These are phyloP conservation scores for Lithobius niger DNA, from an alignment of 1,140 invertebrate genomes.

Conservation along the genomic window DNA sequence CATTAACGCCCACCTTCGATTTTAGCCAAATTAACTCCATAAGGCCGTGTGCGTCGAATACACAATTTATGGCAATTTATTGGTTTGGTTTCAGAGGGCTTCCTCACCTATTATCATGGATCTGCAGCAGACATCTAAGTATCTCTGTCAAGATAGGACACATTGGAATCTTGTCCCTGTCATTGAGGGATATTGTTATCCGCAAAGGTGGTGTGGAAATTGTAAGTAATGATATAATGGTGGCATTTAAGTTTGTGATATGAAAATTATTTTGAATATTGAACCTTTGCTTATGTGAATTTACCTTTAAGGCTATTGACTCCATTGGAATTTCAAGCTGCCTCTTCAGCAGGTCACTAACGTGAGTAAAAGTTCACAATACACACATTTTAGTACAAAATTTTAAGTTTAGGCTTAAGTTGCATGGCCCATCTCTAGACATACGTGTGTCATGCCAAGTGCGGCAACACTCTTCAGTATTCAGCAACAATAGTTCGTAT, in stretches of 20 bases:
- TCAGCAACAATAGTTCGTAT: no score
- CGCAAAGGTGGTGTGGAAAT: conserved; percentile 50
- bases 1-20: no score
- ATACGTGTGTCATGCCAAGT: no score
- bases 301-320: conserved; percentile 57
- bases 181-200: conserved; percentile 47
- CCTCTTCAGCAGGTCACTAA: conserved; percentile 59
- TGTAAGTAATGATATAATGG: conserved; percentile 34
- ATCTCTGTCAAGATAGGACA: conserved; percentile 50
- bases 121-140: conserved; percentile 48
- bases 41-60: no score
- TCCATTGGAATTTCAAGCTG: conserved; percentile 74
- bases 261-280: conserved; percentile 8
- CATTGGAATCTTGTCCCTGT: conserved; percentile 50
- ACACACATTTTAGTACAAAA: no score
- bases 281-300: conserved; percentile 6
- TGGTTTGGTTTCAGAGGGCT: conserved; percentile 42
- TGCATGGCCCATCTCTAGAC: no score
- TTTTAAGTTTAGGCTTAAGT: neutral
- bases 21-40: no score
- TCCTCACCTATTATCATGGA: conserved; percentile 49
- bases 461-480: no score
- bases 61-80: no score
- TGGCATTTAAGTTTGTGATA: conserved; percentile 3
- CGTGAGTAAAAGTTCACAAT: conserved; percentile 22